Percentiles rank a stretch among this genome's conserved stretches.
Conservation (phyloP, 1,140 invertebrate genomes). For the Venturia canescens region DNA sequence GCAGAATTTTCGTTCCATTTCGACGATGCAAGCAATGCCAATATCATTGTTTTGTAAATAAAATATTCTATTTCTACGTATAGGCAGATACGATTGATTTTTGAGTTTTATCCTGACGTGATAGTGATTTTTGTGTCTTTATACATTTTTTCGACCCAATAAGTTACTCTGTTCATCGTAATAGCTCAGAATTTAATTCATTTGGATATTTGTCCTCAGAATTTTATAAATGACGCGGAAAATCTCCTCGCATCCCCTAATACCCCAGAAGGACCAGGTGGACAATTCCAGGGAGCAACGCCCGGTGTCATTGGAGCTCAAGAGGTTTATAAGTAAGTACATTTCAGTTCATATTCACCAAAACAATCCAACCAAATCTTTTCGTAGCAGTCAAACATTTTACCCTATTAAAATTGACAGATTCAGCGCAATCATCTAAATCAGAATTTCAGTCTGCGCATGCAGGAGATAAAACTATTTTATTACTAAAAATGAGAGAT, state of each 20-base stretch:
- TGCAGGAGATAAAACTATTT: no score
- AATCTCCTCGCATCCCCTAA: conserved; percentile 85
- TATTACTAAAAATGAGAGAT: no score
- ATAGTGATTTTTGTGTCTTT: conserved; percentile 2
- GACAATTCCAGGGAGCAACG: conserved; percentile 81
- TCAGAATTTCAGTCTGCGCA: no score
- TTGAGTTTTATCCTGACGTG: background rate
- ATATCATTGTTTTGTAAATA: conserved; percentile 10
- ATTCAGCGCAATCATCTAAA: no score
- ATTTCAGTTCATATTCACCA: background rate
- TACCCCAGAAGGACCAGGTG: conserved; percentile 80
- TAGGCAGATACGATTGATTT: background rate
- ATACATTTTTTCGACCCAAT: background rate
- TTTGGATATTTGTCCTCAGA: conserved; percentile 76
- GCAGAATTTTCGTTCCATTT: no score
- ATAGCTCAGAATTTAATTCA: background rate
- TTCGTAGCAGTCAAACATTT: no score
- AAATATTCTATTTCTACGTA: conserved; percentile 6
- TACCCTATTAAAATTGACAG: no score
- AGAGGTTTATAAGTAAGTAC: conserved; percentile 90
- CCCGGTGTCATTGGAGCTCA: conserved; percentile 96
- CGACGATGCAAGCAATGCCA: no score
- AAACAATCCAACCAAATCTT: no score
- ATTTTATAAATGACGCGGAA: conserved; percentile 89
- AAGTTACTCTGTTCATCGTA: background rate